A percentile compares a stretch with the other conserved stretches of the same genome.
Evolutionary conservation across 2,113 vertebrate genomes (phyloP).

Genomic region (Gymnorhina tibicen): DNA sequence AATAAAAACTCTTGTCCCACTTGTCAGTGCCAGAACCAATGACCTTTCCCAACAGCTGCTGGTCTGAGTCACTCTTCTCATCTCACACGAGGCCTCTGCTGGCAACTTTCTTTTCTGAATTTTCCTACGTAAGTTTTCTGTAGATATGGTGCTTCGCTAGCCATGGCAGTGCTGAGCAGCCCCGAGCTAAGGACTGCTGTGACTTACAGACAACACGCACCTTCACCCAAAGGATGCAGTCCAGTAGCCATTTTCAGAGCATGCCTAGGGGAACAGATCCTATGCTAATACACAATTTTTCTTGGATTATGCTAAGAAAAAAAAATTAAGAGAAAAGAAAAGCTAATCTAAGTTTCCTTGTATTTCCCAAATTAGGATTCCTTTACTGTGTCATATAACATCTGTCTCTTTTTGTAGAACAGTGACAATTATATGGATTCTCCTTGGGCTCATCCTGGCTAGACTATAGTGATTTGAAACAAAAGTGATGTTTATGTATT

Average conservation of each 20-base stretch:
- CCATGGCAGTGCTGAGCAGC: not conserved
- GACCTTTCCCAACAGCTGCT: not conserved
- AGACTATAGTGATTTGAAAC: not conserved
- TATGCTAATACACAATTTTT: not conserved
- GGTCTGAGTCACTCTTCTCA: not conserved
- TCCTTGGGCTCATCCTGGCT: not conserved
- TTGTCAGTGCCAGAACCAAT: not conserved
- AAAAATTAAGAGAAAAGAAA: not conserved
- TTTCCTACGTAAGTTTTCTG: rapidly evolving
- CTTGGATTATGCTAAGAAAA: not conserved
- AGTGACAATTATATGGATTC: not conserved
- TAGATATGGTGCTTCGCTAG: not conserved
- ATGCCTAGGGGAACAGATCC: not conserved
- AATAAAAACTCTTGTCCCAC: not conserved
- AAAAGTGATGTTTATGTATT: not conserved
- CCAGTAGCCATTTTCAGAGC: not conserved
- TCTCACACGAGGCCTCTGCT: not conserved
- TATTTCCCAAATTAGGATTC: not conserved
- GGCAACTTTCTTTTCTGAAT: not conserved
- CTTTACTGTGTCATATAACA: not conserved
- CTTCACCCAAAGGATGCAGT: not conserved
- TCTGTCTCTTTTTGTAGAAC: not conserved
- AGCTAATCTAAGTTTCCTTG: not conserved
- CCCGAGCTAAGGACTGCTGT: not conserved
- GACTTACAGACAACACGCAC: too few species aligned